phyloP scores from a whole-genome alignment of 2,113 vertebrate genomes.

The Fregata magnificens region DNA sequence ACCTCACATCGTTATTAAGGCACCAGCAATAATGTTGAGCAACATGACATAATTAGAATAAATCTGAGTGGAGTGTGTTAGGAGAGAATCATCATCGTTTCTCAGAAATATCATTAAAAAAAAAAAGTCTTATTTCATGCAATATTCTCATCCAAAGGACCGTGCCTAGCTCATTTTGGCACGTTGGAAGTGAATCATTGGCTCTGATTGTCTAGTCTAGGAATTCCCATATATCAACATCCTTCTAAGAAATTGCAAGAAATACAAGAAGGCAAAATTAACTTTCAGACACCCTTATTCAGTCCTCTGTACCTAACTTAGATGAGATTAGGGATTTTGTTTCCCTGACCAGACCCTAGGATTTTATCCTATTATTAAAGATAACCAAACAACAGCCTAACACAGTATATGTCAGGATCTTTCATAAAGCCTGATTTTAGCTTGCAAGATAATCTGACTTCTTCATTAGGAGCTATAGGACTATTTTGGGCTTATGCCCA shows the following conservation, averaged over 20 bases:
- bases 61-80: not conserved
- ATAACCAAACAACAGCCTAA: not conserved
- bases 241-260: conserved; percentile 23
- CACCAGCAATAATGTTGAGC: not conserved
- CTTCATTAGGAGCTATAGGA: not conserved
- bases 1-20: not conserved
- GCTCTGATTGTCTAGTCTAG: not conserved
- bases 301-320: not conserved
- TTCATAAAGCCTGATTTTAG: not conserved
- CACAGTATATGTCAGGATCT: not conserved
- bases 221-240: conserved; percentile 32
- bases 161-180: conserved; percentile 6
- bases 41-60: not conserved
- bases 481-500: not conserved
- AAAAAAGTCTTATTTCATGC: conserved; percentile 33
- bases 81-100: conserved; percentile 1
- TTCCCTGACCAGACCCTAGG: not conserved
- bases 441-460: not conserved
- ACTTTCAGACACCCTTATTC: conserved; percentile 2
- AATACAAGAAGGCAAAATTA: conserved; percentile 6
- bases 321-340: conserved; percentile 49
- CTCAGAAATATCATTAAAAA: conserved; percentile 27
- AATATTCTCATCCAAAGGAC: conserved; percentile 21
- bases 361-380: conserved; percentile 9
- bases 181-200: conserved; percentile 45